Conservation (phyloP, 2,797 vertebrate genomes). For the Melanotaenia boesemani region DNA sequence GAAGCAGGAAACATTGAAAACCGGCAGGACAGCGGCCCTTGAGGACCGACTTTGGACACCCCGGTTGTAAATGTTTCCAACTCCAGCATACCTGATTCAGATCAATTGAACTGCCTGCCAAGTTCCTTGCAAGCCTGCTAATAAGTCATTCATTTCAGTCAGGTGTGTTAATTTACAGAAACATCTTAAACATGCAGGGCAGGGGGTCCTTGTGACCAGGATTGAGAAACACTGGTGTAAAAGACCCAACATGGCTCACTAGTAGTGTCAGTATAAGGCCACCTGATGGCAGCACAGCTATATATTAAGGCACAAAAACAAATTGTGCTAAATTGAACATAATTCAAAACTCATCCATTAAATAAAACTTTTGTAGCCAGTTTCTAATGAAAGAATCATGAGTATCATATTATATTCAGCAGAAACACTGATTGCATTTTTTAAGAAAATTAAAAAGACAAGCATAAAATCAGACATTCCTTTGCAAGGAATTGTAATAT, state of each 20-base stretch:
- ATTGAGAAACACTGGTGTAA: background rate
- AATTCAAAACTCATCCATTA: constrained; percentile 9
- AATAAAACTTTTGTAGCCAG: constrained; percentile 1
- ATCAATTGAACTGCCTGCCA: background rate
- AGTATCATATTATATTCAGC: background rate
- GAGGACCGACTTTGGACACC: no score
- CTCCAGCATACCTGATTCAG: background rate
- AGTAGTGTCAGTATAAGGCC: constrained; percentile 30
- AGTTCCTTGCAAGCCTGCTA: background rate
- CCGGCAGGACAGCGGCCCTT: no score
- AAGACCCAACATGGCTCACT: background rate
- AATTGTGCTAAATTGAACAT: background rate
- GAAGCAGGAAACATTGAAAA: no score
- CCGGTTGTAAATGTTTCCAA: background rate
- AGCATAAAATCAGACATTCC: constrained; percentile 12
- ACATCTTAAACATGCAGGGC: background rate
- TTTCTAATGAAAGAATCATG: background rate
- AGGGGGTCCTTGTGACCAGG: no score
- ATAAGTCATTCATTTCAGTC: background rate
- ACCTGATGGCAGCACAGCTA: constrained; percentile 59
- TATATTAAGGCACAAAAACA: background rate
- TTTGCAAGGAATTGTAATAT: background rate
- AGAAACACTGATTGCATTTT: background rate
- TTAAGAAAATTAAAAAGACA: constrained; percentile 1
- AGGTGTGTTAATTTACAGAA: background rate